These are phyloP conservation scores for Catostomus latipinnis DNA, from an alignment of 2,797 vertebrate genomes.

Conservation along the genomic window DNA sequence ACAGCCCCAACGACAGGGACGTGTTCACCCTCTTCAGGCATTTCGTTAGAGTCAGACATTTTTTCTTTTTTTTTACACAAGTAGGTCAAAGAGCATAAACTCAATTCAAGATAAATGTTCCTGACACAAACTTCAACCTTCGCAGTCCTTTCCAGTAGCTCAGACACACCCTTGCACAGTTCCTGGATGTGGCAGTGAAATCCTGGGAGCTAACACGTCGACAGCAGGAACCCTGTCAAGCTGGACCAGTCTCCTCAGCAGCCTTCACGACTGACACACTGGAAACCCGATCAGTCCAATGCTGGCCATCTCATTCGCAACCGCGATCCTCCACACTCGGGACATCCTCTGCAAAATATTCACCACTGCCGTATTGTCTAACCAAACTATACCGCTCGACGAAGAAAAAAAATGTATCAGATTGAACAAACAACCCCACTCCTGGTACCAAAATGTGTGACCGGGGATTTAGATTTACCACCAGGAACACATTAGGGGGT, in stretches of 20 bases:
- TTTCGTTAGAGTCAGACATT: neutral
- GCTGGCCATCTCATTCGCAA: neutral
- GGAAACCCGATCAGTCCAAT: neutral
- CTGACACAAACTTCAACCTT: neutral
- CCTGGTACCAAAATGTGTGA: constrained; percentile 5
- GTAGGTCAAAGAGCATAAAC: no score
- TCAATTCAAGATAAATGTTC: neutral
- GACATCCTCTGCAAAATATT: neutral
- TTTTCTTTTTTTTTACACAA: neutral
- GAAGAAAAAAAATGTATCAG: neutral
- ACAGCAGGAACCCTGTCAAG: neutral
- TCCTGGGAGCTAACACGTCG: neutral
- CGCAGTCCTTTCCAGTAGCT: neutral
- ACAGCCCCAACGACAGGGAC: no score
- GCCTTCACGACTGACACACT: neutral
- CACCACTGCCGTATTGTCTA: neutral
- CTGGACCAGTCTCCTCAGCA: neutral
- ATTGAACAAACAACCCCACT: neutral
- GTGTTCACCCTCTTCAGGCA: no score
- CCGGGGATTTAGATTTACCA: no score
- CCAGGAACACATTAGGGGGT: no score
- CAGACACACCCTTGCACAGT: neutral
- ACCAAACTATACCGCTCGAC: neutral
- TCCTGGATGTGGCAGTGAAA: neutral
- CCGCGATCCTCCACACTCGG: neutral